These are phyloP conservation scores for Forbesichthys papilliferus DNA, from an alignment of 2,113 vertebrate species.

Conservation along the genomic window DNA sequence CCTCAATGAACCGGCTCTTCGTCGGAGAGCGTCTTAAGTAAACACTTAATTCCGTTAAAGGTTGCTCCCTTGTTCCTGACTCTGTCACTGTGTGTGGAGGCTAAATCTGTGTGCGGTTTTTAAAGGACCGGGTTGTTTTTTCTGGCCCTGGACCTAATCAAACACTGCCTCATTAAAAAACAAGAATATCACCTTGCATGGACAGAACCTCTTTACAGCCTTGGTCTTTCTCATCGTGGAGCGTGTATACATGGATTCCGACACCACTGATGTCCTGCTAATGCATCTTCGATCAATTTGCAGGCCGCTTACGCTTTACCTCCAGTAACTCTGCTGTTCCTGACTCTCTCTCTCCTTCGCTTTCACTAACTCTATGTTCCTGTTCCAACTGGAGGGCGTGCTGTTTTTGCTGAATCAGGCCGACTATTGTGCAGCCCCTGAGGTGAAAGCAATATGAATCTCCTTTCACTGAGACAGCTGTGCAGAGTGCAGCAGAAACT, in stretches of 20 bases:
- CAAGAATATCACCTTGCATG: slow-evolving; percentile 26
- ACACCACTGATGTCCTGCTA: too few species aligned
- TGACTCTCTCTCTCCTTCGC: slow-evolving; percentile 1
- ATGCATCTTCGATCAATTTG: too few species aligned
- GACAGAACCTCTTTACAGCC: slow-evolving; percentile 15
- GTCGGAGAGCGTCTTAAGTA: too few species aligned
- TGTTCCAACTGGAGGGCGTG: too few species aligned
- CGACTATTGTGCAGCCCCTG: slow-evolving; percentile 22
- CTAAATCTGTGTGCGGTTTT: slow-evolving; percentile 48
- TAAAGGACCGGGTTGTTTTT: slow-evolving; percentile 54
- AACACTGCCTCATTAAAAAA: slow-evolving; percentile 55
- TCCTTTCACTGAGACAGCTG: slow-evolving; percentile 32
- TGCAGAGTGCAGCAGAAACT: slow-evolving; percentile 43
- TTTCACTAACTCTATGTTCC: too few species aligned
- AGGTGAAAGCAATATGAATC: slow-evolving; percentile 53
- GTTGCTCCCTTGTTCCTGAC: neutral
- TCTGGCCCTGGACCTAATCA: slow-evolving; percentile 53
- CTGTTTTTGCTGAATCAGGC: slow-evolving; percentile 27
- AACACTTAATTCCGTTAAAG: neutral
- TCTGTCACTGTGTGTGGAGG: slow-evolving; percentile 17
- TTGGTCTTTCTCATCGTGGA: too few species aligned
- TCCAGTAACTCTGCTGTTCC: neutral
- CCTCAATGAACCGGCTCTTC: slow-evolving; percentile 4
- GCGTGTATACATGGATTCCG: too few species aligned
- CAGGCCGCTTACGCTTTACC: too few species aligned